Evolutionary conservation across 1,140 invertebrate genomes (phyloP), one percentile per base, ranked within the genome.

Genomic region (Drosophila bipectinata): DNA sequence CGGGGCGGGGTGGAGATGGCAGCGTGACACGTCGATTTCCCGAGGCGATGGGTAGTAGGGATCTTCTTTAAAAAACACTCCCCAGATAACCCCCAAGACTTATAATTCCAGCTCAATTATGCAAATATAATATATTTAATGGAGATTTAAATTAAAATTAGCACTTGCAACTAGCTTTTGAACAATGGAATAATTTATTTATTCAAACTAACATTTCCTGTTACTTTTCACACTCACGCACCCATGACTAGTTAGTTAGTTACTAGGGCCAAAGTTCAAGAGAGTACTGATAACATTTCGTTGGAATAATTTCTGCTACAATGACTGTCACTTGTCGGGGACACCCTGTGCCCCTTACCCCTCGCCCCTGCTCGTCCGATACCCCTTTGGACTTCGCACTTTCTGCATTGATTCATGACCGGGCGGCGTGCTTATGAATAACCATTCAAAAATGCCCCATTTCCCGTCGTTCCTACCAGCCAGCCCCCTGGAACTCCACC

Each of bases 401-500:
- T 55, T 68, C 47, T 54, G 72, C 81, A 85, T 84, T 84, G 77
- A 84, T 85, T 84, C 80, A 85, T 77, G 66, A 56, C 73, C 54
- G 39, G 41, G 72, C 62, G 48, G 41, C 72, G 54, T 76, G 64
- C 72, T 77, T 85, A 77, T 84, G 80, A 84, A 84, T 84, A 85
- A 80, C 72, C 67, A 80, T 84, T 84, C 80, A 85, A 39, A 57
- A 84, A 84, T 73, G 67, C 49, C 61, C 54, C 64, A 37, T 12
- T 37, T 37, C 45, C 45, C 34, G 39, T 18, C 18, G 18, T 18
- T 18, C 21, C 21, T 21, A 21, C 21, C 8, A n/a, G 3, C 49
- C 48, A 2, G 4, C 10, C n/a, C 24, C 26, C 48, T 12, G 26
- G 60, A 24, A 14, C 49, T 68, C 30, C 8, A 30, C n/a, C 12